Evolutionary conservation across 2,113 vertebrate species (phyloP).

Genomic region (Oreotrochilus melanogaster): DNA sequence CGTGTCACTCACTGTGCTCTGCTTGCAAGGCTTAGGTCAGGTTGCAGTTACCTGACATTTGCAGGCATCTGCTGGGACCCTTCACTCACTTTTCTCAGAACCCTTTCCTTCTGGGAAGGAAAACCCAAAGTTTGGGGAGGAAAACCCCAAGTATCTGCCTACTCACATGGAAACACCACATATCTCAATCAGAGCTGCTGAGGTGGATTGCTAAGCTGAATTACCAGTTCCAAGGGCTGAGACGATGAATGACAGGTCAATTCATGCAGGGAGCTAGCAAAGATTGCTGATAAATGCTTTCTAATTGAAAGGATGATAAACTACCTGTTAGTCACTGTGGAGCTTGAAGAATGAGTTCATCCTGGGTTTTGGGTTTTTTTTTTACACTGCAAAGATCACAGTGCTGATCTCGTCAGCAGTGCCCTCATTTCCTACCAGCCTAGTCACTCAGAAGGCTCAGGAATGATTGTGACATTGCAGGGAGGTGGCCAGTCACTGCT

Average conservation of each 20-base stretch:
- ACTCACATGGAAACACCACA: neutral
- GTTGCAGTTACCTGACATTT: neutral
- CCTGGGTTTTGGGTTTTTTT: neutral
- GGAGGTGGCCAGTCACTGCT: neutral
- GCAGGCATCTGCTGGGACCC: neutral
- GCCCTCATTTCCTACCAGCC: constrained; percentile 47
- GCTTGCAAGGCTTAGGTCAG: neutral
- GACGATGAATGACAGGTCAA: constrained; percentile 73
- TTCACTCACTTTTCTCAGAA: constrained; percentile 26
- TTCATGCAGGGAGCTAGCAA: constrained; percentile 73
- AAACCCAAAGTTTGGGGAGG: neutral
- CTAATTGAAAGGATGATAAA: constrained; percentile 79
- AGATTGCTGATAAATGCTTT: constrained; percentile 78
- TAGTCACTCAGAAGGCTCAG: neutral
- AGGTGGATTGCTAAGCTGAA: constrained; percentile 77
- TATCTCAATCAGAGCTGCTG: constrained; percentile 24
- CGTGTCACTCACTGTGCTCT: accelerated
- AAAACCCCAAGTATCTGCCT: neutral
- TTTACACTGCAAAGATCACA: neutral
- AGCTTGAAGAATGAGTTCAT: constrained; percentile 45
- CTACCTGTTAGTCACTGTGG: constrained; percentile 70
- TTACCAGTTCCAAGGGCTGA: constrained; percentile 72
- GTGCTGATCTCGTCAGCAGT: constrained; percentile 34
- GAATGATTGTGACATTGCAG: neutral
- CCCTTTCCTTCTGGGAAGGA: constrained; percentile 15